phyloP scores from a whole-genome alignment of 2,888 invertebrate genomes.

The Drosophila colorata region DNA sequence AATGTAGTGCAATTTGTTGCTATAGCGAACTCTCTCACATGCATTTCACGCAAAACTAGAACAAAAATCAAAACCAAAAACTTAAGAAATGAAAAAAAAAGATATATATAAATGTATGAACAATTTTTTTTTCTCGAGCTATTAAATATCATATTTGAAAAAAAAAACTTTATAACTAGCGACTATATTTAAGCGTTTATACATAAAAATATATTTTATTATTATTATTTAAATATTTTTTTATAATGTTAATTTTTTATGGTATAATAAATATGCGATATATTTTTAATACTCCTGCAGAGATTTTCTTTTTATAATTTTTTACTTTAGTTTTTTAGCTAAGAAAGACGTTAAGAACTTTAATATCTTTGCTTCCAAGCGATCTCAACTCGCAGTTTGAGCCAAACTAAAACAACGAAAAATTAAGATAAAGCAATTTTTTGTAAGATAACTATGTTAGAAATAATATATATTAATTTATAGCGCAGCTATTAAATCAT shows the following conservation, averaged over 20 bases:
- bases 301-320: conserved; percentile 8
- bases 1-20: conserved; percentile 74
- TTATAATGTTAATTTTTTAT: conserved; percentile 1
- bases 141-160: conserved; percentile 46
- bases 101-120: conserved; percentile 15
- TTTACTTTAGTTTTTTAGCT: neutral
- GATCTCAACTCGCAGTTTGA: neutral
- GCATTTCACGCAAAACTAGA: conserved; percentile 21
- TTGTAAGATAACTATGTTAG: conserved; percentile 3
- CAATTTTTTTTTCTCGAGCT: conserved; percentile 43
- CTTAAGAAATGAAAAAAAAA: conserved; percentile 17
- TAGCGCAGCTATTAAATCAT: neutral
- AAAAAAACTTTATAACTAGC: conserved; percentile 33
- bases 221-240: conserved; percentile 26
- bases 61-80: conserved; percentile 36
- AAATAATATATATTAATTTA: neutral
- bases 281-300: conserved; percentile 16
- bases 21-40: conserved; percentile 56
- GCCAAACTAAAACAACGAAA: conserved; percentile 28
- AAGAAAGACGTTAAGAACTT: neutral
- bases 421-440: conserved; percentile 3
- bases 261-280: conserved; percentile 51
- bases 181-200: conserved; percentile 47
- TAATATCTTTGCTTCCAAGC: conserved; percentile 1
- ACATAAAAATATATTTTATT: conserved; percentile 3